Base-by-base conservation (phyloP, 2,797 vertebrate species). In the Falco cherrug region DNA sequence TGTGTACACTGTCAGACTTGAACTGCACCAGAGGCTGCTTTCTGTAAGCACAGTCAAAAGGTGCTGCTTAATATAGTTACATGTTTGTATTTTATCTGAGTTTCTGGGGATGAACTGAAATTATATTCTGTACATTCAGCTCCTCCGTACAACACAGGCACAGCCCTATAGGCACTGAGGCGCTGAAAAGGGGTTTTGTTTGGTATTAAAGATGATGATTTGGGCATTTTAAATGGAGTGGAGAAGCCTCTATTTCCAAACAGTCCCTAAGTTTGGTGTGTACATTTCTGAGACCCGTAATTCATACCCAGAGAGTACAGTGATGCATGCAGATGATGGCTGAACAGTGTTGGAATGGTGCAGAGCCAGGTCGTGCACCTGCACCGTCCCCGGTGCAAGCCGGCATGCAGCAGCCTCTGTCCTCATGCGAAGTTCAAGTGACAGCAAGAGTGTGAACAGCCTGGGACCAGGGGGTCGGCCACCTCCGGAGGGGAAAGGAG, bases 201-300 rank as follows among this genome's bases (percentile, higher is more conserved):
- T 35, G 14, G 31, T 25, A 1, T 25, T 16, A 54, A 31, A 10
- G 47, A 6, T 4, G 12, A 19, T 5, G 22, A 15, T 59, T 15
- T 15, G 35, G 63, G 43, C 13, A 9, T 35, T 61, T 54, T 21
- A 50, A 50, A 68, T 10, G 28, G 35, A 56, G 20, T 0, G 2
- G 35, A 43, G 76, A 50, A 81, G 17, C 57, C 11, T 37, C 28
- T 10, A 0, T 28, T 71, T 56, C 57, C 41, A 35, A 70, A 57
- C 13, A 25, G 50, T 12, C 43, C 17, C 26, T 7, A 20, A 17
- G 41, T 48, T 41, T 19, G 10, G 20, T 11, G 17, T 7, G 50
- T 17, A 17, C 7, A 0, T 15, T 48, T 54, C 5, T 4, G 35
- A 79, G 50, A 25, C 35, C 50, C 6, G 0, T 63, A 39, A 25